These are phyloP conservation scores for Ageneiosus marmoratus DNA, from an alignment of 2,113 vertebrate genomes.

Conservation along the genomic window DNA sequence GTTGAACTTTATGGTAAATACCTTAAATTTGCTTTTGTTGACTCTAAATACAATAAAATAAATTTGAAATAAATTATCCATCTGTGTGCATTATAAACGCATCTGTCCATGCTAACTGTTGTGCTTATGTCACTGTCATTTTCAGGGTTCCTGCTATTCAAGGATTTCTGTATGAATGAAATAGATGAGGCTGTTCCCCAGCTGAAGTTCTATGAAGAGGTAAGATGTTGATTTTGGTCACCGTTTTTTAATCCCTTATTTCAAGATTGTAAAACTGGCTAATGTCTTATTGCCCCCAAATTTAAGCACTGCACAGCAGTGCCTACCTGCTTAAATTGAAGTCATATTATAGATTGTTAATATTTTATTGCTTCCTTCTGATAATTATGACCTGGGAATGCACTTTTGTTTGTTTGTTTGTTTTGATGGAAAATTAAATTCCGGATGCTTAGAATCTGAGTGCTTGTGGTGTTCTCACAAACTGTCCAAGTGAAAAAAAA, in stretches of 20 bases:
- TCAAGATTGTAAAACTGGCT: neutral
- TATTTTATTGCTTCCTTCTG: no score
- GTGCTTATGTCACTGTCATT: conserved; percentile 15
- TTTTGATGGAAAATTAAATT: neutral
- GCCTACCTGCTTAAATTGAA: no score
- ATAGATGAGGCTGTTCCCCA: conserved; percentile 94
- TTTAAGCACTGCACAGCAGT: no score
- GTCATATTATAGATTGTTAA: no score
- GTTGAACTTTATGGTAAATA: neutral
- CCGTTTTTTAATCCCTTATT: neutral
- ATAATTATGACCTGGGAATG: no score
- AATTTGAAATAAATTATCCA: neutral
- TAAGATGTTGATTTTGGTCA: conserved; percentile 59
- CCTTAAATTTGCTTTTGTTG: neutral
- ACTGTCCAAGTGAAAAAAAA: neutral
- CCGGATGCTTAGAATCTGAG: neutral
- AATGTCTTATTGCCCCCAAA: neutral
- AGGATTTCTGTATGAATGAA: conserved; percentile 95
- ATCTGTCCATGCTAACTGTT: neutral
- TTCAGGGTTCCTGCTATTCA: conserved; percentile 93
- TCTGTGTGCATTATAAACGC: neutral
- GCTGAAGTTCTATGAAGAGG: conserved; percentile 98
- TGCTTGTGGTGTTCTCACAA: neutral
- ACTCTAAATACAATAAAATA: neutral
- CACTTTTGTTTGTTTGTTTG: neutral